These are phyloP conservation scores for Diorhabda carinulata DNA, from an alignment of 1,140 invertebrate genomes.

Conservation along the genomic window DNA sequence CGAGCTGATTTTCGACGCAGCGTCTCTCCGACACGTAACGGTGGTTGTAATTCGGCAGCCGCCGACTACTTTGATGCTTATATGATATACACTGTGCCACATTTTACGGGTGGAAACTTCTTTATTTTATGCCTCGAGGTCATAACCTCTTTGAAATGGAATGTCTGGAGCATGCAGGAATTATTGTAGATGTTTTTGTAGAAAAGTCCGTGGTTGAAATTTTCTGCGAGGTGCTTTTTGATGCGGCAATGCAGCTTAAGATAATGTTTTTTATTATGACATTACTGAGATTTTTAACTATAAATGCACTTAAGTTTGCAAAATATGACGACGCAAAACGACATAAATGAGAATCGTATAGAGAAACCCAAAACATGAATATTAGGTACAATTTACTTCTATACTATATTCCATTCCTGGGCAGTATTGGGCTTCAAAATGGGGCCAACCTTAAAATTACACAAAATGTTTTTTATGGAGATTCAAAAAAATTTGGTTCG, in stretches of 20 bases:
- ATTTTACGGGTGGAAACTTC: constrained; percentile 13
- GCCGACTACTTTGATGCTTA: constrained; percentile 11
- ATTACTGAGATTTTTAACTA: no score
- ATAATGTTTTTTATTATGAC: no score
- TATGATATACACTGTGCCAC: constrained; percentile 12
- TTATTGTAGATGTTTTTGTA: neutral
- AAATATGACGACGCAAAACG: no score
- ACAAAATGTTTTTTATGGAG: no score
- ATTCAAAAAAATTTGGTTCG: no score
- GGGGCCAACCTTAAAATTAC: no score
- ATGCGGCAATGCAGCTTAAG: neutral
- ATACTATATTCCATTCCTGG: no score
- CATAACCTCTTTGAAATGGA: constrained; percentile 5
- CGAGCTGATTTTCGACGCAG: neutral
- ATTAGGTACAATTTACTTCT: no score
- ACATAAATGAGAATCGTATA: no score
- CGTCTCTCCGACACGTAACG: neutral
- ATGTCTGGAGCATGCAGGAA: neutral
- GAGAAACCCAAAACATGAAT: no score
- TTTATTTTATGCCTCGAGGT: constrained; percentile 14
- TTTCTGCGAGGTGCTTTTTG: neutral
- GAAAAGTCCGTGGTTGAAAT: neutral
- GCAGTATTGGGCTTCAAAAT: no score
- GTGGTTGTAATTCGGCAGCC: constrained; percentile 4
- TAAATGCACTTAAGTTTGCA: no score